Evolutionary conservation across 2,113 vertebrate genomes (phyloP), one percentile per base, ranked within the genome.

Genomic region (Formicarius rufipectus): DNA sequence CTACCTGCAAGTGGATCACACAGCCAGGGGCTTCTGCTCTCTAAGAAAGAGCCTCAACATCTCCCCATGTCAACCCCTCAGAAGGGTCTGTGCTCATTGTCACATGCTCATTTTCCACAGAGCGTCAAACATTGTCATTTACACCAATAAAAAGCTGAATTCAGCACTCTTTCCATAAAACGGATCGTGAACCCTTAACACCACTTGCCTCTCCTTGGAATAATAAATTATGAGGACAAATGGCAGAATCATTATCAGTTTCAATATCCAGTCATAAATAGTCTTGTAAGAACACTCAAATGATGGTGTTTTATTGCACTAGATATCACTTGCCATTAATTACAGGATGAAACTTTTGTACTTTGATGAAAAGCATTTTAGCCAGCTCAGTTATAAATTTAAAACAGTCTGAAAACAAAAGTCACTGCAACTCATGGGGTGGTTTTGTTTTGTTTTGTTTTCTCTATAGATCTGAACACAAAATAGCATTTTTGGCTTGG

Each of bases 191-290:
- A 97, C 92, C 92, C 96, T 92, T 95, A 96, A 94, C 96, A 96
- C 83, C 86, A 89, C 93, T 97, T 92, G 92, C 89, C 90, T 96
- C 95, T 96, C 96, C 90, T 87, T 95, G 96, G 96, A 97, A 97
- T 95, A 96, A 97, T 96, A 97, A 97, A 96, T 97, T 97, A 97
- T 89, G 86, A 96, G 95, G 90, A 95, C 95, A 97, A 97, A 96
- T 96, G 96, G 96, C 96, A 97, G 96, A 97, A 97, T 96, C 96
- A 96, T 96, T 97, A 97, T 95, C 96, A 96, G 93, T 95, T 96
- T 97, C 96, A 96, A 97, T 96, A 96, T 96, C 96, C 90, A 96
- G 96, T 94, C 96, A 97, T 97, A 97, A 97, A 97, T 97, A 97
- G 92, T 94, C 96, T 96, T 97, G 95, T 96, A 95, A 96, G 96